Evolutionary conservation across 2,113 vertebrate genomes (phyloP).

Genomic region (Trematomus loennbergii): DNA sequence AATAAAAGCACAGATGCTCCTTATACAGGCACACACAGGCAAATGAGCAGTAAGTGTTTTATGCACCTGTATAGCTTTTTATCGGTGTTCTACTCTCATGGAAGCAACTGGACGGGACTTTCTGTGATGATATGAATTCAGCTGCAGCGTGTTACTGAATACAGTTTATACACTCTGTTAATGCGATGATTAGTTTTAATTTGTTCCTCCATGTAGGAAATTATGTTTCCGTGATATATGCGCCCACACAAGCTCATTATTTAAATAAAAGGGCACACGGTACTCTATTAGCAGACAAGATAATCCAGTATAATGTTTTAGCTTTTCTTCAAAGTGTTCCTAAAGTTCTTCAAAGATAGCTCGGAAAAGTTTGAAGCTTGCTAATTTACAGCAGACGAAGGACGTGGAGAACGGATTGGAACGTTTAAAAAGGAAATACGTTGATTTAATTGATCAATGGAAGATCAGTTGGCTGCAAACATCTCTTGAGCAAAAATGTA

Average conservation of each 20-base stretch:
- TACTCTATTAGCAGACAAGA: not conserved
- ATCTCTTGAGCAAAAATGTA: not conserved
- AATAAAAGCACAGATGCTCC: slow-evolving; percentile 75
- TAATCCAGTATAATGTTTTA: not conserved
- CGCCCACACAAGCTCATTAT: not conserved
- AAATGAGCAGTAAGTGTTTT: slow-evolving; percentile 66
- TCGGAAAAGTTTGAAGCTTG: not conserved
- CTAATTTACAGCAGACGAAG: too few relatives aligned
- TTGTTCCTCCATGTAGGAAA: slow-evolving; percentile 23
- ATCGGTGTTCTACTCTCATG: slow-evolving; percentile 30
- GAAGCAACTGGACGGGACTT: slow-evolving; percentile 17
- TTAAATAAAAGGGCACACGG: slow-evolving; percentile 1
- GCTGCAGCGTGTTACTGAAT: slow-evolving; percentile 36
- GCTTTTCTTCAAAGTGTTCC: not conserved
- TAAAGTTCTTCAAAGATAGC: not conserved
- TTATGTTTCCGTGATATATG: slow-evolving; percentile 5
- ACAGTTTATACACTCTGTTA: slow-evolving; percentile 34
- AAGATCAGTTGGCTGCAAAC: not conserved
- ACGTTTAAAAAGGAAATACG: too few relatives aligned
- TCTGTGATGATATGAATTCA: slow-evolving; percentile 39
- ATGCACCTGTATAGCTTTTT: slow-evolving; percentile 65
- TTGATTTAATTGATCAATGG: not conserved
- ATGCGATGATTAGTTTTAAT: slow-evolving; percentile 62
- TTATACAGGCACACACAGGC: slow-evolving; percentile 63
- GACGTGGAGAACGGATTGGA: not conserved